A percentile compares a stretch with the other conserved stretches of the same genome.
Evolutionary conservation across 2,888 invertebrate species (phyloP).

Genomic region (Spilarctia lutea): DNA sequence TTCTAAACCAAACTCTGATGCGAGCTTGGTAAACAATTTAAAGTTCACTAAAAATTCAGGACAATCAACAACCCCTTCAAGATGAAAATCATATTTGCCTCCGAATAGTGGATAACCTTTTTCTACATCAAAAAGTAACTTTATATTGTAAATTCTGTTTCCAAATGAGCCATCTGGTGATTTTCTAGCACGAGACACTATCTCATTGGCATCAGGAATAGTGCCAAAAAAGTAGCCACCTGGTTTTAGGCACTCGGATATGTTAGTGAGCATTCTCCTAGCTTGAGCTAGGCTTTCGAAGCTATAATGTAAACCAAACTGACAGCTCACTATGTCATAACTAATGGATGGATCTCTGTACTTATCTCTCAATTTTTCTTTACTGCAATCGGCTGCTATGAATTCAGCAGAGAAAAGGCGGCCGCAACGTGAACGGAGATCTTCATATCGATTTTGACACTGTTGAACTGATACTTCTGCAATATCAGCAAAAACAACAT

Average conservation of each 20-base stretch:
- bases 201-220: constrained; percentile 96
- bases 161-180: constrained; percentile 88
- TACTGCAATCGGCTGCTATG: constrained; percentile 96
- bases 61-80: constrained; percentile 99
- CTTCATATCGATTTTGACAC: constrained; percentile 93
- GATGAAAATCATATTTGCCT: constrained; percentile 97
- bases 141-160: constrained; percentile 92
- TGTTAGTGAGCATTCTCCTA: constrained; percentile 96
- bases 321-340: constrained; percentile 97
- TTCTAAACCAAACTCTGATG: constrained; percentile 90
- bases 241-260: constrained; percentile 94
- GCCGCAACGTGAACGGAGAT: constrained; percentile 84
- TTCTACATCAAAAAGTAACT: constrained; percentile 89
- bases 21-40: constrained; percentile 92
- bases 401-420: constrained; percentile 94
- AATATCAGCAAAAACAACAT: constrained; percentile 96
- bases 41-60: constrained; percentile 99
- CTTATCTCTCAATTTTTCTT: constrained; percentile 91
- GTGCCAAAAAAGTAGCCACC: constrained; percentile 99
- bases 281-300: constrained; percentile 96
- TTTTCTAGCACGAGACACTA: constrained; percentile 91
- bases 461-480: constrained; percentile 97
- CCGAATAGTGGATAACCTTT: constrained; percentile 95
- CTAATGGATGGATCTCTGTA: constrained; percentile 92
- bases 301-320: constrained; percentile 99